Evolutionary conservation across 2,113 vertebrate species (phyloP), one percentile per base, ranked within the genome.

Genomic region (Dasypus novemcinctus): DNA sequence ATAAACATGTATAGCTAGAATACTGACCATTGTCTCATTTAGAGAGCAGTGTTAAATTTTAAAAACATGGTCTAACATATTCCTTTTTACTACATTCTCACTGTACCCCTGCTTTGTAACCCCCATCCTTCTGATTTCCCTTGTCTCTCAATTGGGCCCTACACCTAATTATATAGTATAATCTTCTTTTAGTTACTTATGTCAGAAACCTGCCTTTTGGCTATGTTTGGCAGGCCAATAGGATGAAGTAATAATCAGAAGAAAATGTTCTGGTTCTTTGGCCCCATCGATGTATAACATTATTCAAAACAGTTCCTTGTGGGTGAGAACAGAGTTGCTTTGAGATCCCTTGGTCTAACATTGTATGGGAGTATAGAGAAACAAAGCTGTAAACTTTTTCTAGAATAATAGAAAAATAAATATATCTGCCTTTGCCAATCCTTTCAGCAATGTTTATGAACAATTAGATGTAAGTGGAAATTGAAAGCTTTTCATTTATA

Each of bases 211-310:
- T 94, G 96, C 95, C 95, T 96, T n/a, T 93, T 81, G 1, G 52
- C 91, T 43, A 78, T 18, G 82, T 71, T 76, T 94, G 96, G 95
- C 96, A 93, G 86, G 76, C 93, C 66, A 8, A 69, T 25, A 15
- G 74, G 76, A 92, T 95, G 95, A 97, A 88, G 93, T 92, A 49
- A 79, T 96, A 31, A 90, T 41, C 81, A 81, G 91, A 95, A 97
- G 89, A 91, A 94, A 97, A 94, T 88, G 89, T 94, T 83, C 90
- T 91, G 79, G 41, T 57, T 78, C 79, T 92, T 72, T 91, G 94
- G 95, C 95, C 36, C 27, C 80, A 20, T 88, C 66, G 87, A 96
- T 27, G 0, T 72, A 89, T 90, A 63, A 11, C 86, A 61, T 96
- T 76, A 91, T 91, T 89, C 86, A 90, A 92, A 95, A 93, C 80